These are phyloP conservation scores for Raphicerus campestris DNA, from an alignment of 2,113 vertebrate species.

Conservation along the genomic window DNA sequence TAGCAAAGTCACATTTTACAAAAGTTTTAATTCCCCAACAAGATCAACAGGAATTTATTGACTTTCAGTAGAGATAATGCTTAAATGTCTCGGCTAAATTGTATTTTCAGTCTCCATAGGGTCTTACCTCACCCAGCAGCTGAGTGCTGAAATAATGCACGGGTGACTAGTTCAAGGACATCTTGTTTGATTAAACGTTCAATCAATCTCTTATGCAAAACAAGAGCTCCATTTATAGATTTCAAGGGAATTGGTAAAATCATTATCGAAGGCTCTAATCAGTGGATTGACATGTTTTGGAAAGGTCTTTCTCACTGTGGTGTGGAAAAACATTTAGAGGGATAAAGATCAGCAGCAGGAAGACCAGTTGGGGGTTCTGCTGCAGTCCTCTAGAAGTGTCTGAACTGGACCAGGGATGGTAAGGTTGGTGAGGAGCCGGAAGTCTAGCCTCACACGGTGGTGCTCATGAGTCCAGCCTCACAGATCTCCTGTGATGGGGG, in stretches of 20 bases:
- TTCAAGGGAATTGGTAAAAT: constrained; percentile 30
- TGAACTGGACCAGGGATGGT: background rate
- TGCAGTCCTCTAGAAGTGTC: background rate
- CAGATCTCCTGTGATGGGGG: background rate
- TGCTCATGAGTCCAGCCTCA: background rate
- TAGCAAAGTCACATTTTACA: background rate
- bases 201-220: constrained; percentile 34
- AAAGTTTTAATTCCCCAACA: background rate
- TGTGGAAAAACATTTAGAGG: background rate
- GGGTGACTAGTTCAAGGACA: background rate
- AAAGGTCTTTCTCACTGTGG: background rate
- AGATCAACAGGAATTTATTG: background rate
- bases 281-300: background rate
- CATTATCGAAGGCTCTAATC: background rate
- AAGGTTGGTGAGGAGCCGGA: background rate
- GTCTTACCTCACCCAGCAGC: background rate
- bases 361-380: background rate
- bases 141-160: background rate
- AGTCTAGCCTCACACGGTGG: background rate
- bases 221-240: constrained; percentile 27
- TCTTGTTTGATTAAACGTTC: constrained; percentile 39
- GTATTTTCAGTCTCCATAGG: background rate
- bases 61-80: background rate
- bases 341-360: background rate
- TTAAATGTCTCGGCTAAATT: background rate